Conservation (phyloP, 1,140 invertebrate genomes). For the Caenorhabditis elegans region WBcel235 BX284603.4:9637001-9637500, state of each 20-base stretch:
- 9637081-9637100: slow-evolving; percentile 11
- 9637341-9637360: slow-evolving; percentile 15
- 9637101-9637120: not conserved
- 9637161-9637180: not conserved
- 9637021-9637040: not conserved
- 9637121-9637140: not conserved
- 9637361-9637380: not conserved
- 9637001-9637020: slow-evolving; percentile 21
- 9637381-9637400: slow-evolving; percentile 13
- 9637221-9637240: not conserved
- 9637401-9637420: slow-evolving; percentile 32
- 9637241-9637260: not conserved
- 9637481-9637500: slow-evolving; percentile 32
- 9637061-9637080: not conserved
- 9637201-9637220: not conserved
- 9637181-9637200: not conserved
- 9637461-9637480: slow-evolving; percentile 1
- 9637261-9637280: not conserved
- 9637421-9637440: slow-evolving; percentile 31
- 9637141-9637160: not conserved
- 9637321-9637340: slow-evolving; percentile 18
- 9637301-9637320: slow-evolving; percentile 24
- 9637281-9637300: not conserved
- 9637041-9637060: not conserved
- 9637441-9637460: not conserved